phyloP scores from a whole-genome alignment of 2,113 vertebrate genomes.

The Meriones unguiculatus region DNA sequence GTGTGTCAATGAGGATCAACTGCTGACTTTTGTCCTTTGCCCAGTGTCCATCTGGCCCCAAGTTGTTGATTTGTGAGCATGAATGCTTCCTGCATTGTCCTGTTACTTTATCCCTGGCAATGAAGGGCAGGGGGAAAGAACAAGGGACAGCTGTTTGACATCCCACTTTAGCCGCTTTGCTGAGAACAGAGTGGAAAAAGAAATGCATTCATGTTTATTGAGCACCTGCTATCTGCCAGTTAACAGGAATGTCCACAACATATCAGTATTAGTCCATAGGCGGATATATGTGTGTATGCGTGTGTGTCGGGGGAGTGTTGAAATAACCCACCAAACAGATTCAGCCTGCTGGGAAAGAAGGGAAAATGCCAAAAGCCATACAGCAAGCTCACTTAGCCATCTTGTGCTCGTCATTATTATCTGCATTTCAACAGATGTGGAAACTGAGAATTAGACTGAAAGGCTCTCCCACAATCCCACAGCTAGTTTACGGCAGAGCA shows the following conservation, averaged over 20 bases:
- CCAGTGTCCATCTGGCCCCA: background rate
- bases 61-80: conserved; percentile 3
- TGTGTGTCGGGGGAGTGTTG: background rate
- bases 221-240: conserved; percentile 45
- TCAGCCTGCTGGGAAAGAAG: conserved; percentile 25
- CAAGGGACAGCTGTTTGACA: conserved; percentile 5
- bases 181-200: conserved; percentile 17
- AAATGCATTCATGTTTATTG: conserved; percentile 26
- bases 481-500: conserved; percentile 6
- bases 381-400: conserved; percentile 6
- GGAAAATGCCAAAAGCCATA: conserved; percentile 1
- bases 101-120: conserved; percentile 6
- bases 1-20: background rate
- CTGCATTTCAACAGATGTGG: conserved; percentile 38
- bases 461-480: conserved; percentile 6
- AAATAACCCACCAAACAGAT: background rate
- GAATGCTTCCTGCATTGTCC: conserved; percentile 46
- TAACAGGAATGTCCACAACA: conserved; percentile 36
- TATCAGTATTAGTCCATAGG: background rate
- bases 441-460: conserved; percentile 8
- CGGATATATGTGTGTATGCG: background rate
- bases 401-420: background rate
- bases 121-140: background rate
- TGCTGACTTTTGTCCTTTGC: background rate
- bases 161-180: conserved; percentile 19